Base-by-base conservation (phyloP, 2,113 vertebrate genomes). In the Percina caprodes region DNA sequence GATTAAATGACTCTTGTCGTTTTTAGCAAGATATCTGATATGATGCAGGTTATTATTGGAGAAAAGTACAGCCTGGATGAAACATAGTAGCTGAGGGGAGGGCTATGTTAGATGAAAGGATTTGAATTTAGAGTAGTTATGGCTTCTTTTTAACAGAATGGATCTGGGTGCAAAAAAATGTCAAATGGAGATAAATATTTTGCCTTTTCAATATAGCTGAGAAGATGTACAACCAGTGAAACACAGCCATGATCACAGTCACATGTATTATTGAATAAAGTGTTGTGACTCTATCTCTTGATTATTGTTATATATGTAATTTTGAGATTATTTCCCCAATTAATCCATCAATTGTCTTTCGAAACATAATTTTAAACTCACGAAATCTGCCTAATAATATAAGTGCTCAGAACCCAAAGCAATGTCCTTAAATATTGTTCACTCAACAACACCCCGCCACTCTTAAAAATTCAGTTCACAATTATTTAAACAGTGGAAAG, bases 41-140 rank as follows among this genome's bases (percentile, higher is more conserved):
- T 7, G 65, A 71, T 48, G 66, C 85, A 80, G 82, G 66, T 61
- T 71, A 90, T 90, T 88, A 86, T 80, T 85, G 82, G 73, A 72
- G 83, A 63, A 84, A 71, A 88, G 85, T 77, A 87, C 70, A 91
- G 87, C 69, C 84, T 78, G 86, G 67, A 79, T 67, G 74, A 76
- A 86, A 74, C 78, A 10, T 52, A 82, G 77, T 65, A 59, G 74
- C 76, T 51, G 83, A 80, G 39, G 45, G 65, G 69, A 59, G 71
- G 63, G 59, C 6, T n/a, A 3, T 51, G 61, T 48, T 51, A 33
- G 55, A 75, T 76, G 68, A 74, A 74, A 73, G 77, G 73, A 66
- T 26, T 12, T 48, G 8, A 48, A 46, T 24, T 13, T 2, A 39
- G 11, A n/a, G 9, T 30, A 33, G 56, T 33, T 59, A 18, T 16